These are phyloP conservation scores for Scaptomyza flava DNA, from an alignment of 2,888 invertebrate genomes.

Conservation along the genomic window DNA sequence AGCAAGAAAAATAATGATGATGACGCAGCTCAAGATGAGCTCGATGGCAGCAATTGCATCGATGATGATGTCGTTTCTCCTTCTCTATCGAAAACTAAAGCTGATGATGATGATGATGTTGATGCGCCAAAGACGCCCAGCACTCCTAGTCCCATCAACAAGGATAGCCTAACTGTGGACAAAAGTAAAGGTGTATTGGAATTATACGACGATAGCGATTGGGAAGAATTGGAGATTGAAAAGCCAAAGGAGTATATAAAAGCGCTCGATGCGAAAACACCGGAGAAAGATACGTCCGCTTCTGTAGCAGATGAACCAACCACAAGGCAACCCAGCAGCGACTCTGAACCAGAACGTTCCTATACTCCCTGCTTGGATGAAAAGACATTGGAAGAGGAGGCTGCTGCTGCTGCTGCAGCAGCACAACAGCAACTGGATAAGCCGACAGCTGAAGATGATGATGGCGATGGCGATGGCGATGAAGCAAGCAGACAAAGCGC, in stretches of 20 bases:
- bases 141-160: constrained; percentile 66
- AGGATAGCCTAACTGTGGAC: constrained; percentile 52
- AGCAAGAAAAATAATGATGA: constrained; percentile 8
- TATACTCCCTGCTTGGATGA: constrained; percentile 91
- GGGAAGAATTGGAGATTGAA: constrained; percentile 83
- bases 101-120: constrained; percentile 38
- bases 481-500: constrained; percentile 12
- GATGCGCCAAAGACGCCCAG: constrained; percentile 41
- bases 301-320: constrained; percentile 11
- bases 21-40: neutral
- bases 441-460: constrained; percentile 1
- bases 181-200: constrained; percentile 84
- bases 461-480: neutral
- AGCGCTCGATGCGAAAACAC: constrained; percentile 83
- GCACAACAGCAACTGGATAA: constrained; percentile 9
- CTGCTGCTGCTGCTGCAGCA: neutral
- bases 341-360: constrained; percentile 88
- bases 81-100: neutral
- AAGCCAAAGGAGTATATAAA: constrained; percentile 75
- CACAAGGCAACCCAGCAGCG: constrained; percentile 28
- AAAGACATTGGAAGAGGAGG: constrained; percentile 83
- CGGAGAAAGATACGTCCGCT: constrained; percentile 4
- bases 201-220: constrained; percentile 86
- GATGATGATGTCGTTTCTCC: neutral
- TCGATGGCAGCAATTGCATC: neutral